These are phyloP conservation scores for Pituophis catenifer DNA, from an alignment of 2,113 vertebrate species.

Conservation along the genomic window DNA sequence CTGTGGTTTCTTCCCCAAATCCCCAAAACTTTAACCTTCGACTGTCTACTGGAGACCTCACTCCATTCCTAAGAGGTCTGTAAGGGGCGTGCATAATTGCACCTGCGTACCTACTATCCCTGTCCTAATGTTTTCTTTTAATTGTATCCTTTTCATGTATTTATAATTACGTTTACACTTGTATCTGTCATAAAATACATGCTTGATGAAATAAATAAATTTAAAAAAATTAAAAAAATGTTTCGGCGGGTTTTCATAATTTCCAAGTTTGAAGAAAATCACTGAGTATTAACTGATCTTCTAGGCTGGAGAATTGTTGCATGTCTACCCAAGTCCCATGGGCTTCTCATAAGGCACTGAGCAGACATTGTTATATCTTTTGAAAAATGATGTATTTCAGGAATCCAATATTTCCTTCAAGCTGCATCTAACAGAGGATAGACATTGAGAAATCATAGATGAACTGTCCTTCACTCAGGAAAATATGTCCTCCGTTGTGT, in stretches of 20 bases:
- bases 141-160: too few species aligned
- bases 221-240: background rate
- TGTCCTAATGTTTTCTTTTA: too few species aligned
- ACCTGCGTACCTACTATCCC: too few species aligned
- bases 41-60: too few species aligned
- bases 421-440: background rate
- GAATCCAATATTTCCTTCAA: background rate
- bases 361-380: background rate
- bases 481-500: background rate
- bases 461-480: background rate
- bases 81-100: too few species aligned
- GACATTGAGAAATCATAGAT: background rate
- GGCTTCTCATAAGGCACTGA: background rate
- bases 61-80: too few species aligned
- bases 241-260: background rate
- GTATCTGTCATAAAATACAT: too few species aligned
- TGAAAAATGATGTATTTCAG: background rate
- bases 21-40: too few species aligned
- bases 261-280: background rate
- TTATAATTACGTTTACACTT: too few species aligned
- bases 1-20: too few species aligned
- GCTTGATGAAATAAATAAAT: too few species aligned
- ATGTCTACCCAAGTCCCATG: background rate
- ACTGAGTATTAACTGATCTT: background rate
- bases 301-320: background rate